A percentile compares a stretch with the other conserved stretches of the same genome.
phyloP scores from a whole-genome alignment of 2,113 vertebrate species.

The Stegastes partitus region DNA sequence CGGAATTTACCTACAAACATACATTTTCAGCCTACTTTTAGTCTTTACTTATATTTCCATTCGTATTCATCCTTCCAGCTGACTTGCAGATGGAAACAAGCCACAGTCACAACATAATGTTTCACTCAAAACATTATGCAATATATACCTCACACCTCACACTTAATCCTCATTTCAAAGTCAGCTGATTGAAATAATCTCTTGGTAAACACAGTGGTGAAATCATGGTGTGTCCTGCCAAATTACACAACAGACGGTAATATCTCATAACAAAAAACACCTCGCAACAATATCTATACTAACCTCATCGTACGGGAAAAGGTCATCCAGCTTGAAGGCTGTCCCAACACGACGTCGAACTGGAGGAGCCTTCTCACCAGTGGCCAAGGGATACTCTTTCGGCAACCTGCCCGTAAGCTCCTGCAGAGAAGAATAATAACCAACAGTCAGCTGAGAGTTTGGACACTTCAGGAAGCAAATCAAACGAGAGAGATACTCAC shows the following conservation, averaged over 20 bases:
- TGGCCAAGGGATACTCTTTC: slow-evolving; percentile 91
- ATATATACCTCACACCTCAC: slow-evolving; percentile 6
- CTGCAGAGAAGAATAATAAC: slow-evolving; percentile 76
- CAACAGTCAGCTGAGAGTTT: slow-evolving; percentile 14
- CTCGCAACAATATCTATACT: neutral
- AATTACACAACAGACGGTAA: neutral
- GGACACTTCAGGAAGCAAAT: neutral
- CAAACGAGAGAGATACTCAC: slow-evolving; percentile 82
- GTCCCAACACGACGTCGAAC: slow-evolving; percentile 91
- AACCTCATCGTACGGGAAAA: slow-evolving; percentile 91
- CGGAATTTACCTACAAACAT: slow-evolving; percentile 6
- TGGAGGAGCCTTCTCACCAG: slow-evolving; percentile 91
- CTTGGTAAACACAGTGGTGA: slow-evolving; percentile 8
- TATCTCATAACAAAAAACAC: slow-evolving; percentile 11
- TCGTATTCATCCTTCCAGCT: neutral
- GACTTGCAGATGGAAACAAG: slow-evolving; percentile 9
- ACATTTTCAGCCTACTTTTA: neutral
- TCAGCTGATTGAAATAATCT: slow-evolving; percentile 3
- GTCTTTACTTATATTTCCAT: neutral
- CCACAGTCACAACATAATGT: neutral
- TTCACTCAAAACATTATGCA: slow-evolving; percentile 5
- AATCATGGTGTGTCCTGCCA: neutral
- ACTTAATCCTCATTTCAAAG: slow-evolving; percentile 8
- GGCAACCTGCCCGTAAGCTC: slow-evolving; percentile 94
- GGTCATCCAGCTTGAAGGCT: slow-evolving; percentile 91